These are phyloP conservation scores for Trachemys scripta DNA, from an alignment of 2,113 vertebrate genomes.

Conservation along the genomic window DNA sequence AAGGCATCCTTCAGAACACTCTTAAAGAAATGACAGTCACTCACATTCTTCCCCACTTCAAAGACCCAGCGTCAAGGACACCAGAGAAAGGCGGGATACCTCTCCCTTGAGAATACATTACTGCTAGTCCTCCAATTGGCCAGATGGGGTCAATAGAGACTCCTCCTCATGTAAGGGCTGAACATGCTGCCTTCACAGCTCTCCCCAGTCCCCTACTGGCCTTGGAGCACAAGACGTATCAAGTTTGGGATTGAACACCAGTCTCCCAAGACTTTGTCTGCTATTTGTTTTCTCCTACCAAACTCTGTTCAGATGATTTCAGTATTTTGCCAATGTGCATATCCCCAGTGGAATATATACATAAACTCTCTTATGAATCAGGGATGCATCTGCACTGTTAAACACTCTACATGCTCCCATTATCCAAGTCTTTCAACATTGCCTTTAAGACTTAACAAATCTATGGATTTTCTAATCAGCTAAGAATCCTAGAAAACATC, in stretches of 20 bases:
- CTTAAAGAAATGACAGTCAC: neutral
- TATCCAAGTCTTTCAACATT: neutral
- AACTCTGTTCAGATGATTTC: neutral
- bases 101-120: neutral
- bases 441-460: neutral
- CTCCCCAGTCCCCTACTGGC: neutral
- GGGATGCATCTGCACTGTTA: neutral
- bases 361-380: neutral
- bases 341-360: neutral
- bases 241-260: neutral
- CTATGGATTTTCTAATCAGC: neutral
- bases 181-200: neutral
- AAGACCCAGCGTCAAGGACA: neutral
- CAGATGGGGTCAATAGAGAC: neutral
- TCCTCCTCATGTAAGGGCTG: neutral
- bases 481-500: conserved; percentile 13
- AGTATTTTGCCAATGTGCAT: neutral
- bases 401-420: neutral
- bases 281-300: conserved; percentile 1
- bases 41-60: neutral
- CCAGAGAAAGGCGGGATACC: neutral
- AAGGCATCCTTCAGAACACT: neutral
- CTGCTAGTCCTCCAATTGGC: neutral
- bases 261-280: neutral
- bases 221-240: neutral